A percentile compares a stretch with the other conserved stretches of the same genome.
These are phyloP conservation scores for Myiopsitta monachus DNA, from an alignment of 2,113 vertebrate genomes.

Conservation along the genomic window DNA sequence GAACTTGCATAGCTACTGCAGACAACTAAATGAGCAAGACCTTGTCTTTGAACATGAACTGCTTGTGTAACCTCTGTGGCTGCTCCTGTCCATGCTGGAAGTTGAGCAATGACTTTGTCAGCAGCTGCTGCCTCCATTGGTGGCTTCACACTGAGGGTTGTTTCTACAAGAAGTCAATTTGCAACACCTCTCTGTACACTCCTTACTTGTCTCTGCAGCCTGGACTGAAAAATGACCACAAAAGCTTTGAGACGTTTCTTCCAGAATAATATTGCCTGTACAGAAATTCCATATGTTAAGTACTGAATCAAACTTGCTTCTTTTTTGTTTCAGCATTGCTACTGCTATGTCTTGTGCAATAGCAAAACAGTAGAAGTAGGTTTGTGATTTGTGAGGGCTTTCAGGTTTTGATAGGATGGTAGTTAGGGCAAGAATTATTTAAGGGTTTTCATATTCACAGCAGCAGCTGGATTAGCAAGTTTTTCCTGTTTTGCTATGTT, in stretches of 20 bases:
- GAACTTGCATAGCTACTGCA: neutral
- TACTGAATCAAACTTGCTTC: neutral
- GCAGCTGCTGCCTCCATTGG: neutral
- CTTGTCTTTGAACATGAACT: rapidly evolving
- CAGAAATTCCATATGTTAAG: neutral
- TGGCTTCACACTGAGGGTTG: neutral
- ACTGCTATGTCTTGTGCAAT: neutral
- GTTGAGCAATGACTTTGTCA: neutral
- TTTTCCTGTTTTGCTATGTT: neutral
- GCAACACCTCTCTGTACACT: neutral
- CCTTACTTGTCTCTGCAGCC: neutral
- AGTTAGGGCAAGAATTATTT: neutral
- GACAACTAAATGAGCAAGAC: neutral
- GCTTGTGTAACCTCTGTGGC: neutral
- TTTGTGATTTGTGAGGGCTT: neutral
- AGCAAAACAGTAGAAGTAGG: neutral
- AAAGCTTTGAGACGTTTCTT: neutral
- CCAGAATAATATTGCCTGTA: neutral
- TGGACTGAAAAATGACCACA: neutral
- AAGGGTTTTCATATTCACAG: neutral
- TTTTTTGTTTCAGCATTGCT: neutral
- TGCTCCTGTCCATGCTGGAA: rapidly evolving
- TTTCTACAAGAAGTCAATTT: neutral
- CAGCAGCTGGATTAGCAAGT: neutral
- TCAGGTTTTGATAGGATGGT: neutral